phyloP scores from a whole-genome alignment of 2,888 invertebrate species.

The Acrocyrtus sp. region DNA sequence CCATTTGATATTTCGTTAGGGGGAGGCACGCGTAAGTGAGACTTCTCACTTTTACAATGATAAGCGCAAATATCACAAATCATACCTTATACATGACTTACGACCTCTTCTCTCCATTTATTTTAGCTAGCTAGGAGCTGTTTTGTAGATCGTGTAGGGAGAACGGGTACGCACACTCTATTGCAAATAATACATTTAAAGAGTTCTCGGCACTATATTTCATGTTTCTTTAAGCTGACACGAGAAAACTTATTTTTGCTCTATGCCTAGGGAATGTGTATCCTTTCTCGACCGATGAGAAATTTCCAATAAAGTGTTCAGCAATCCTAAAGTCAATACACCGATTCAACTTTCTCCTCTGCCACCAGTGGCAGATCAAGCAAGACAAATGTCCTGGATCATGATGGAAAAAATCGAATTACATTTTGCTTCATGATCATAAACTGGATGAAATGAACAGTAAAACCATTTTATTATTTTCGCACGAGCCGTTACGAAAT shows the following conservation, averaged over 20 bases:
- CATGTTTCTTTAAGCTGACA: slow-evolving; percentile 10
- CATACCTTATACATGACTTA: slow-evolving; percentile 1
- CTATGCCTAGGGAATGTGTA: background rate
- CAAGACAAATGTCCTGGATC: slow-evolving; percentile 6
- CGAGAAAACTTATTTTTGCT: background rate
- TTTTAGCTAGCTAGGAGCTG: background rate
- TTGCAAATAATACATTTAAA: background rate
- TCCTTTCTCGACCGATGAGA: background rate
- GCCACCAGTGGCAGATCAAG: background rate
- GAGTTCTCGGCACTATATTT: background rate
- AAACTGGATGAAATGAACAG: background rate
- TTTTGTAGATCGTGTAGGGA: no score
- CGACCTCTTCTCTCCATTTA: background rate
- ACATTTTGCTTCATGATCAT: background rate
- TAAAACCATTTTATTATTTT: slow-evolving; percentile 31
- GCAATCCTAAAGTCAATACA: slow-evolving; percentile 5
- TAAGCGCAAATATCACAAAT: slow-evolving; percentile 17
- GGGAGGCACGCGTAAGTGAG: background rate
- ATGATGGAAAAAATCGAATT: slow-evolving; percentile 7
- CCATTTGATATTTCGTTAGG: slow-evolving; percentile 36
- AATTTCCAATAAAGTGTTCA: background rate
- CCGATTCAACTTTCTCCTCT: background rate
- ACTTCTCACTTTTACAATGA: background rate
- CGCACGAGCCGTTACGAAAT: slow-evolving; percentile 31
- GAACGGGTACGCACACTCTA: background rate